Percentiles rank a stretch among this genome's conserved stretches.
phyloP scores from a whole-genome alignment of 2,888 invertebrate species.

The Drosophila affinis region DNA sequence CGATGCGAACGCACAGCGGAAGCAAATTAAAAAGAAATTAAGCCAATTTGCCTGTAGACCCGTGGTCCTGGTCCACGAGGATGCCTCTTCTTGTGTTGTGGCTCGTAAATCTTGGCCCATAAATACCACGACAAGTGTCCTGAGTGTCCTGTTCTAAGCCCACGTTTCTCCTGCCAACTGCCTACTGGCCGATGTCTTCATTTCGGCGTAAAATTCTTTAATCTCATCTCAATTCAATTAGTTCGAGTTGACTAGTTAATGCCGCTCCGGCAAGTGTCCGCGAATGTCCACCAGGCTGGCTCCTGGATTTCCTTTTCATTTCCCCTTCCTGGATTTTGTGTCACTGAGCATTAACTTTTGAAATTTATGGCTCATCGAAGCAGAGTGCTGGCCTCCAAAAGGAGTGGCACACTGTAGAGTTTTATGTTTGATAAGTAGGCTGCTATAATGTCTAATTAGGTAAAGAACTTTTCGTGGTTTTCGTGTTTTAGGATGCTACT shows the following conservation, averaged over 20 bases:
- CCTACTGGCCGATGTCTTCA: conserved; percentile 57
- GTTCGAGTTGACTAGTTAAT: conserved; percentile 82
- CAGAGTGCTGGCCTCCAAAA: neutral
- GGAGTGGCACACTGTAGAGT: neutral
- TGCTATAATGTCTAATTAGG: conserved; percentile 22
- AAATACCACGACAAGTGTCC: conserved; percentile 68
- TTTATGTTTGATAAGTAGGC: conserved; percentile 29
- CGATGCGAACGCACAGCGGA: conserved; percentile 54
- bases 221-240: conserved; percentile 84
- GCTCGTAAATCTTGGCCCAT: conserved; percentile 81
- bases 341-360: conserved; percentile 73
- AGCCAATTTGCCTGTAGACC: conserved; percentile 79
- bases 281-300: conserved; percentile 57
- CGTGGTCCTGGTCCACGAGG: conserved; percentile 1
- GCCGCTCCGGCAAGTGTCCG: conserved; percentile 48
- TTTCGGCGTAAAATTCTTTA: conserved; percentile 82
- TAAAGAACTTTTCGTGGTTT: conserved; percentile 14
- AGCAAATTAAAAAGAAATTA: conserved; percentile 83
- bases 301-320: conserved; percentile 20
- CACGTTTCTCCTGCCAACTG: conserved; percentile 31
- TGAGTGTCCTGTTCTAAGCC: conserved; percentile 31
- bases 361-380: conserved; percentile 76
- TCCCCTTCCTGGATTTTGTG: conserved; percentile 49
- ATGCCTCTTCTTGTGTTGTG: conserved; percentile 59
- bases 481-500: neutral